Conservation (phyloP, 1,140 invertebrate species). For the Drosophila malerkotliana region DNA sequence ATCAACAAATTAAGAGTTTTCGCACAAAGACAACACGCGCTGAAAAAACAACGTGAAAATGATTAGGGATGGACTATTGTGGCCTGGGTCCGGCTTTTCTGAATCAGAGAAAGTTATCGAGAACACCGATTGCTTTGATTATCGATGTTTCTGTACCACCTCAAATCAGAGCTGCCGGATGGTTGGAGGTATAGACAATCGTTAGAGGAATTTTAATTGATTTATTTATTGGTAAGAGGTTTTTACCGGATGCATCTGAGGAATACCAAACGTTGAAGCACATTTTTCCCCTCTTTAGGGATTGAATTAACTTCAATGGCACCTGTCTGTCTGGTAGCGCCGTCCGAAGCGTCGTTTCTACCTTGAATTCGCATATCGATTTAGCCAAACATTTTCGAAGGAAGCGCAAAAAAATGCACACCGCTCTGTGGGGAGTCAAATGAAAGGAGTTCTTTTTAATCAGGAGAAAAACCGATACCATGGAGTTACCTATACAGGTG, state of each 20-base stretch:
- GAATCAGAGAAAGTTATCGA: not conserved
- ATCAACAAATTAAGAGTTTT: conserved; percentile 27
- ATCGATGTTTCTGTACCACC: not conserved
- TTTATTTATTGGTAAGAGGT: not conserved
- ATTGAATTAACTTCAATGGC: not conserved
- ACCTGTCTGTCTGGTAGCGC: not conserved
- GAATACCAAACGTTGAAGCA: not conserved
- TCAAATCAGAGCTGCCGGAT: not conserved
- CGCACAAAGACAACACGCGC: conserved; percentile 67
- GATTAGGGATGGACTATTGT: conserved; percentile 21
- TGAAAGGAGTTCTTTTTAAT: conserved; percentile 38
- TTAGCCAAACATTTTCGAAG: conserved; percentile 24
- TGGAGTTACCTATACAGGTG: conserved; percentile 87
- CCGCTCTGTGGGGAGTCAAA: conserved; percentile 27
- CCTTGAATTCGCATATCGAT: conserved; percentile 31
- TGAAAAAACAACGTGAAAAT: conserved; percentile 65
- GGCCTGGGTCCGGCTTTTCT: not conserved
- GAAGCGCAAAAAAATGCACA: conserved; percentile 50
- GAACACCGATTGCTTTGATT: not conserved
- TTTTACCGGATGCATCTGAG: not conserved
- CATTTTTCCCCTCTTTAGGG: not conserved
- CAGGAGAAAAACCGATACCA: conserved; percentile 36
- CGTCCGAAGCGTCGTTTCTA: not conserved
- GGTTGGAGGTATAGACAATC: not conserved
- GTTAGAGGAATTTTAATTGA: not conserved